Conservation (phyloP, 2,888 invertebrate species). For the Loripinus fragilis region DNA sequence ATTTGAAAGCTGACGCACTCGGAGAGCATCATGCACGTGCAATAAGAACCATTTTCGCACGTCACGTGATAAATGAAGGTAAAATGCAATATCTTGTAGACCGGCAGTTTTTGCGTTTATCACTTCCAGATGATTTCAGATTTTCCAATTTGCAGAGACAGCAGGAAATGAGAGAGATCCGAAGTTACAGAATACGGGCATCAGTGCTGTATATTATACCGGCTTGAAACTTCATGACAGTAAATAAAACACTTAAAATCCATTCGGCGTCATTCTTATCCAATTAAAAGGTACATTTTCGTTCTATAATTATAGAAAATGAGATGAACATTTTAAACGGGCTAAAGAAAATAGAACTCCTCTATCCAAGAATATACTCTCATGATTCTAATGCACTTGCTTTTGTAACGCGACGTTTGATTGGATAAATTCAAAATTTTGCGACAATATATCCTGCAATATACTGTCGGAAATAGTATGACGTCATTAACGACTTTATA, state of each 20-base stretch:
- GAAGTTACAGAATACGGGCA: conserved; percentile 52
- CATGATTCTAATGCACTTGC: no score
- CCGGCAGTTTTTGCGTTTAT: conserved; percentile 4
- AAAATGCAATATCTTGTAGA: conserved; percentile 8
- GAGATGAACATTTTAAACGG: conserved; percentile 52
- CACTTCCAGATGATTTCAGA: conserved; percentile 12
- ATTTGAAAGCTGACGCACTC: no score
- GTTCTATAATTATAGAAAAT: conserved; percentile 50
- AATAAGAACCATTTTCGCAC: no score
- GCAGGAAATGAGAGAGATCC: conserved; percentile 50
- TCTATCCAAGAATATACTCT: no score
- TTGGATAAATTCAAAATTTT: no score
- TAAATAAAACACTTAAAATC: conserved; percentile 44
- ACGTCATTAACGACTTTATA: no score
- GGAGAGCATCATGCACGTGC: no score
- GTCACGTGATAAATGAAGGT: conserved; percentile 6
- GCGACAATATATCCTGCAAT: no score
- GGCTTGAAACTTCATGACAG: conserved; percentile 32
- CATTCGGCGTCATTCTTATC: conserved; percentile 40
- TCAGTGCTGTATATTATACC: conserved; percentile 53
- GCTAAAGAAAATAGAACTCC: no score
- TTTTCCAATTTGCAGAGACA: conserved; percentile 12
- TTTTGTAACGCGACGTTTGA: no score
- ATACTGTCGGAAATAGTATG: no score
- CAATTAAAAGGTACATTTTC: conserved; percentile 56